Percentiles rank a stretch among this genome's conserved stretches.
Evolutionary conservation across 2,113 vertebrate species (phyloP).

Genomic region (Indri indri): DNA sequence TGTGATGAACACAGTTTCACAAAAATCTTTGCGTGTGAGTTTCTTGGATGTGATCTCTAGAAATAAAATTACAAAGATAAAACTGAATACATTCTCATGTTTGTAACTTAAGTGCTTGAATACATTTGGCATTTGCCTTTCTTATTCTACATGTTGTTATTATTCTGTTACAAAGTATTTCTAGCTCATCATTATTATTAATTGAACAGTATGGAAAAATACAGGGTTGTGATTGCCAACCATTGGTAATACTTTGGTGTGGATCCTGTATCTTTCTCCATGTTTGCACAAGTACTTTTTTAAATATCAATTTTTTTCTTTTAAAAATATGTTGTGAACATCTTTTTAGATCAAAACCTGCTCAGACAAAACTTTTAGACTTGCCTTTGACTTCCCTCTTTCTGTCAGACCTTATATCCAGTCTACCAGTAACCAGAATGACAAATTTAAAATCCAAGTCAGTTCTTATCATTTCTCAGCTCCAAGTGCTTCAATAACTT

Average conservation of each 20-base stretch:
- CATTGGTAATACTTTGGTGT: background rate
- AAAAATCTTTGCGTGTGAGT: background rate
- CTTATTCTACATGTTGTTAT: background rate
- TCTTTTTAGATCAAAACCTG: background rate
- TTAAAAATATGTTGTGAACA: background rate
- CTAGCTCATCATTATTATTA: background rate
- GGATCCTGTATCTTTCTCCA: background rate
- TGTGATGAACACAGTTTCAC: background rate
- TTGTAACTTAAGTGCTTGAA: background rate
- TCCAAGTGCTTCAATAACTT: background rate
- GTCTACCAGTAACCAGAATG: background rate
- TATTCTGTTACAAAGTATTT: background rate
- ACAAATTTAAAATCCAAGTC: background rate
- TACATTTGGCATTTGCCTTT: background rate
- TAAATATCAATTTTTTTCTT: background rate
- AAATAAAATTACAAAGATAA: background rate
- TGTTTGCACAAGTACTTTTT: background rate
- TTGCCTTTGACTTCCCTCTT: background rate
- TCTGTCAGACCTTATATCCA: background rate
- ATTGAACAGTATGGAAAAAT: background rate
- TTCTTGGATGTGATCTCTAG: background rate
- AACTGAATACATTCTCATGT: background rate
- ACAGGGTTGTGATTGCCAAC: background rate
- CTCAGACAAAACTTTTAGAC: background rate
- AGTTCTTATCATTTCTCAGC: background rate